Conservation (phyloP, 35 echinoderm and acorn worm genomes). For the Holothuria glaberrima region DNA sequence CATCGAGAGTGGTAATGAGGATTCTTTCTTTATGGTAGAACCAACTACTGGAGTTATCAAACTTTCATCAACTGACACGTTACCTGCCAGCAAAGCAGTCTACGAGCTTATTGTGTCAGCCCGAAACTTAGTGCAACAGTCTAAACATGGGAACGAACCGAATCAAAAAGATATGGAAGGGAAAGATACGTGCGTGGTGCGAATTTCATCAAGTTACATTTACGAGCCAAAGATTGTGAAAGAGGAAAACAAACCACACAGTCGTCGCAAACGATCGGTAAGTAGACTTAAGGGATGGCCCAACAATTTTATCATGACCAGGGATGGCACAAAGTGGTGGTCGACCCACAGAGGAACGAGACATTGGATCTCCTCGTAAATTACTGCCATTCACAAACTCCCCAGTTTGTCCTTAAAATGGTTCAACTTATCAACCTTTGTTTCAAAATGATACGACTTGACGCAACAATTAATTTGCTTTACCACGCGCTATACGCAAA, state of each 20-base stretch:
- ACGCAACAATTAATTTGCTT: no score
- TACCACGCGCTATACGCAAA: no score
- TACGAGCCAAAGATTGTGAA: not conserved
- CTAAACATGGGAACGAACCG: constrained; percentile 18
- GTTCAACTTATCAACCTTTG: no score
- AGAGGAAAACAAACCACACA: not conserved
- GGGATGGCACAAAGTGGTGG: no score
- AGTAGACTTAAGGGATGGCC: not conserved
- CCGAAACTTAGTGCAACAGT: constrained; percentile 69
- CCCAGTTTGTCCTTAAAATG: no score
- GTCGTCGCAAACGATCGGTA: constrained; percentile 78
- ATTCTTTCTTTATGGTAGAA: constrained; percentile 80
- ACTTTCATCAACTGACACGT: constrained; percentile 38
- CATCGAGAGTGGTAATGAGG: constrained; percentile 83
- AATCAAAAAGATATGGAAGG: not conserved
- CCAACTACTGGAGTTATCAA: constrained; percentile 74
- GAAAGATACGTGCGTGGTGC: constrained; percentile 30
- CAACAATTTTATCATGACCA: no score
- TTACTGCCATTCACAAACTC: no score
- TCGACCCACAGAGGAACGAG: no score
- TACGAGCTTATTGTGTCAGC: constrained; percentile 2
- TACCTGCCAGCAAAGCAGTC: not conserved
- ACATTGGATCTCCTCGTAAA: no score
- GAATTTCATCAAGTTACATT: not conserved
- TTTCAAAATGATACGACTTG: no score